These are phyloP conservation scores for Orchestia grillus DNA, from an alignment of 1,140 invertebrate genomes.

Conservation along the genomic window DNA sequence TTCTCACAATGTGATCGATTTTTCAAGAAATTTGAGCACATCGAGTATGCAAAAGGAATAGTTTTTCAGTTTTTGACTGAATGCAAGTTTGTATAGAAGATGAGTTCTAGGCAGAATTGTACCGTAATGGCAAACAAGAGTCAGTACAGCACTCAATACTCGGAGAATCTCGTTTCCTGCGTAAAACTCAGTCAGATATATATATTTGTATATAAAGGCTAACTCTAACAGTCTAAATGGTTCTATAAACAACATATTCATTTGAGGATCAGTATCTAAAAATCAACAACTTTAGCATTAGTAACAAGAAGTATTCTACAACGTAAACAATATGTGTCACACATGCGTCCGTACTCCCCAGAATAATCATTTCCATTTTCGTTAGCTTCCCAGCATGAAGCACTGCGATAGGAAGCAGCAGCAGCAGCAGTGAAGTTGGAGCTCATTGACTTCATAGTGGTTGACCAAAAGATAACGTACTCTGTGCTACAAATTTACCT, in stretches of 20 bases:
- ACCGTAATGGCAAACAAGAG: neutral
- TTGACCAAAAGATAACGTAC: neutral
- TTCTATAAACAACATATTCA: conserved; percentile 54
- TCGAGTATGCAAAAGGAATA: neutral
- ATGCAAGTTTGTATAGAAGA: neutral
- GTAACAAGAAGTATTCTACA: conserved; percentile 46
- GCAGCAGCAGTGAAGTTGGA: neutral
- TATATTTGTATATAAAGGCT: conserved; percentile 7
- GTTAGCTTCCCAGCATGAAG: neutral
- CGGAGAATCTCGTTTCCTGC: neutral
- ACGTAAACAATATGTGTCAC: conserved; percentile 31
- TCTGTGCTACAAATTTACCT: conserved; percentile 42
- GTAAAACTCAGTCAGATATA: conserved; percentile 21
- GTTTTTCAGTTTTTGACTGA: neutral
- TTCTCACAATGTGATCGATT: too few species aligned
- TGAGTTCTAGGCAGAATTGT: neutral
- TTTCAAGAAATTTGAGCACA: neutral
- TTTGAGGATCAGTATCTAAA: conserved; percentile 49
- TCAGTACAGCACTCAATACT: conserved; percentile 8
- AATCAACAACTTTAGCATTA: conserved; percentile 54
- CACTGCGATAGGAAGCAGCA: neutral
- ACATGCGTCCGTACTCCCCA: neutral
- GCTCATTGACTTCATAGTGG: neutral
- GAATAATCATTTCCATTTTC: neutral
- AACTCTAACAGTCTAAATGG: conserved; percentile 46